Conservation (phyloP, 2,888 invertebrate genomes). For the Rhingia rostrata region DNA sequence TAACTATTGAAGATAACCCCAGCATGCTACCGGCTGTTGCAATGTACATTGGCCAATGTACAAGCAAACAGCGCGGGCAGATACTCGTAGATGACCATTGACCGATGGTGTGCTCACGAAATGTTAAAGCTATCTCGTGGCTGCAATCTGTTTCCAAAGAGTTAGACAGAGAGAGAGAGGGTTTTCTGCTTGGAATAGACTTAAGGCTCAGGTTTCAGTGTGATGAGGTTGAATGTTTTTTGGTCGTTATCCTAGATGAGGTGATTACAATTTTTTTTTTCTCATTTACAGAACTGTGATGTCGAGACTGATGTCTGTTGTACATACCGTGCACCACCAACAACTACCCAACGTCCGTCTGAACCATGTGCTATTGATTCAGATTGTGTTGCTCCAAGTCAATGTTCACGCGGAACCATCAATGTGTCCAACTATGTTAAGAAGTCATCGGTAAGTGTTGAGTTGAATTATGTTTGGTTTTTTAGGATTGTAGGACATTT, state of each 20-base stretch:
- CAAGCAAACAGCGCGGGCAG: slow-evolving; percentile 21
- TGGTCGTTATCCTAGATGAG: not conserved
- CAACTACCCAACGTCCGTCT: slow-evolving; percentile 78
- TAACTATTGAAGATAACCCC: slow-evolving; percentile 32
- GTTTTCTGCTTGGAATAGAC: slow-evolving; percentile 11
- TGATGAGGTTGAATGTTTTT: slow-evolving; percentile 10
- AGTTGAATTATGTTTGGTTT: not conserved
- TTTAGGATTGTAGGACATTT: not conserved
- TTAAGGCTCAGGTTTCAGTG: slow-evolving; percentile 21
- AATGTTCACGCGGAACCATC: slow-evolving; percentile 81
- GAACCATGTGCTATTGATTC: slow-evolving; percentile 78
- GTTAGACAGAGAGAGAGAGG: not conserved
- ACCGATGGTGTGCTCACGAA: slow-evolving; percentile 59
- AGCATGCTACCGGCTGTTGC: slow-evolving; percentile 40
- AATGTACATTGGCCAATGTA: slow-evolving; percentile 42
- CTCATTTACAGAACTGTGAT: slow-evolving; percentile 82
- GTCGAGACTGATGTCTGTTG: slow-evolving; percentile 83
- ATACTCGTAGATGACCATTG: slow-evolving; percentile 55
- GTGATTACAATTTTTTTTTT: slow-evolving; percentile 75
- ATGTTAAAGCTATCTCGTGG: slow-evolving; percentile 60
- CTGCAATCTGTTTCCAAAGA: slow-evolving; percentile 29
- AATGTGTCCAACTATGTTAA: slow-evolving; percentile 78
- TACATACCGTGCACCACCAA: slow-evolving; percentile 79
- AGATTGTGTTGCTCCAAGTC: slow-evolving; percentile 80
- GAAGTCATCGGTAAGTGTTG: slow-evolving; percentile 80